Evolutionary conservation across 2,888 invertebrate genomes (phyloP).

Genomic region (Rambutsinella grinnellia): DNA sequence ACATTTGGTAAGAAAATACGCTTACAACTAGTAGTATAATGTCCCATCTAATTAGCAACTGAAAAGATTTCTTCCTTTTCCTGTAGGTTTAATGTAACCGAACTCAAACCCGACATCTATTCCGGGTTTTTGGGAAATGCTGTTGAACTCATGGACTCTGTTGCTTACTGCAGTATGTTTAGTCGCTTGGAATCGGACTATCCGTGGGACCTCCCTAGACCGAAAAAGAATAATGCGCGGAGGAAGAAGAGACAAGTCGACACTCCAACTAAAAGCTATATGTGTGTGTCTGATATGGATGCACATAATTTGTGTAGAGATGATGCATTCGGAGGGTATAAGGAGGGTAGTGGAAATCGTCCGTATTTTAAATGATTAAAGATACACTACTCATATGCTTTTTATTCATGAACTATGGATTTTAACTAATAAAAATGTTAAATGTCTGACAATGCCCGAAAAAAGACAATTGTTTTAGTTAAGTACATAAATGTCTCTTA

Average conservation of each 20-base stretch:
- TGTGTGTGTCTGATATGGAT: slow-evolving; percentile 17
- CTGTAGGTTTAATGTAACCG: slow-evolving; percentile 38
- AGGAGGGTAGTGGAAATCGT: no score
- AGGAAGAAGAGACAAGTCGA: slow-evolving; percentile 18
- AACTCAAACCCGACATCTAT: slow-evolving; percentile 49
- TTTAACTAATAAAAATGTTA: no score
- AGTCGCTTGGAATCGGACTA: slow-evolving; percentile 40
- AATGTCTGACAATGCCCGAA: no score
- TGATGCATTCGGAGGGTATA: not conserved
- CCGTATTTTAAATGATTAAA: no score
- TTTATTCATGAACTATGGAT: no score
- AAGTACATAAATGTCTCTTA: no score
- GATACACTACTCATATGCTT: no score
- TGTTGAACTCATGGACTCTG: slow-evolving; percentile 48
- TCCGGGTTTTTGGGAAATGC: slow-evolving; percentile 58
- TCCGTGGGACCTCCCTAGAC: slow-evolving; percentile 52
- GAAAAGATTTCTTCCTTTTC: no score
- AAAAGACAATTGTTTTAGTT: no score
- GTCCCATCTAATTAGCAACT: no score
- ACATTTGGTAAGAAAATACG: slow-evolving; percentile 51
- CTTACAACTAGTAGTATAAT: no score
- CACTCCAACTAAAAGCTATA: not conserved
- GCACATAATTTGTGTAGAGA: slow-evolving; percentile 22
- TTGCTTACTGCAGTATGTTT: slow-evolving; percentile 50
- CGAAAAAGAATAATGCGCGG: slow-evolving; percentile 26